Evolutionary conservation across 2,888 invertebrate genomes (phyloP).

Genomic region (Drosophila infuscata): DNA sequence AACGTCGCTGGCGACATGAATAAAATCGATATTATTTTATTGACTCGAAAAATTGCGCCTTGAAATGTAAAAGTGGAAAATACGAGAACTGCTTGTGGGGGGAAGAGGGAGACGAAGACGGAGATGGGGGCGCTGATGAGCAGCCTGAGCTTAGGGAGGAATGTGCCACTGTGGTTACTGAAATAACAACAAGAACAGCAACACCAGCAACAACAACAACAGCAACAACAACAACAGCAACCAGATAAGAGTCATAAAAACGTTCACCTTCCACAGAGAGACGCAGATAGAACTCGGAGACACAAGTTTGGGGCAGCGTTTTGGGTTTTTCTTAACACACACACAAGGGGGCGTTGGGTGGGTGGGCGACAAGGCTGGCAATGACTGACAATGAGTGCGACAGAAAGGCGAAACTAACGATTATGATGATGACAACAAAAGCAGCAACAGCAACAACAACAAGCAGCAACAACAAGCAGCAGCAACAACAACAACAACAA

Average conservation of each 20-base stretch:
- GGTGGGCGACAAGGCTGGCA: neutral
- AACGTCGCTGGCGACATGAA: slow-evolving; percentile 16
- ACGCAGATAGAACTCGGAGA: slow-evolving; percentile 4
- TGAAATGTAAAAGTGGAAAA: slow-evolving; percentile 68
- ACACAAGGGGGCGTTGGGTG: neutral
- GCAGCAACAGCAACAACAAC: slow-evolving; percentile 30
- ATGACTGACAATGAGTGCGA: slow-evolving; percentile 32
- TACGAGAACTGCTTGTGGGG: slow-evolving; percentile 10
- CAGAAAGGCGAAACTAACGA: slow-evolving; percentile 65
- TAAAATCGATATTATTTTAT: slow-evolving; percentile 74
- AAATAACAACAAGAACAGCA: slow-evolving; percentile 29
- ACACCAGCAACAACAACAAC: slow-evolving; percentile 26
- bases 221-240: slow-evolving; percentile 42
- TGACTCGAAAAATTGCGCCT: slow-evolving; percentile 75
- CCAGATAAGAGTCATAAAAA: slow-evolving; percentile 77
- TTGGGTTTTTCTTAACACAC: slow-evolving; percentile 44
- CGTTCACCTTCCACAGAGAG: slow-evolving; percentile 42
- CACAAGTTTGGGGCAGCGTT: slow-evolving; percentile 31
- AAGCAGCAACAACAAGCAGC: slow-evolving; percentile 12
- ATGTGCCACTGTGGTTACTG: slow-evolving; percentile 37
- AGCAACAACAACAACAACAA: slow-evolving; percentile 17
- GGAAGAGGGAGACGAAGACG: neutral
- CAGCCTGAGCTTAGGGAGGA: slow-evolving; percentile 4
- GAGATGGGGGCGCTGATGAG: slow-evolving; percentile 15
- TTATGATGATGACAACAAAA: slow-evolving; percentile 73